These are phyloP conservation scores for Ammodytes marinus DNA, from an alignment of 2,113 vertebrate genomes.

Conservation along the genomic window DNA sequence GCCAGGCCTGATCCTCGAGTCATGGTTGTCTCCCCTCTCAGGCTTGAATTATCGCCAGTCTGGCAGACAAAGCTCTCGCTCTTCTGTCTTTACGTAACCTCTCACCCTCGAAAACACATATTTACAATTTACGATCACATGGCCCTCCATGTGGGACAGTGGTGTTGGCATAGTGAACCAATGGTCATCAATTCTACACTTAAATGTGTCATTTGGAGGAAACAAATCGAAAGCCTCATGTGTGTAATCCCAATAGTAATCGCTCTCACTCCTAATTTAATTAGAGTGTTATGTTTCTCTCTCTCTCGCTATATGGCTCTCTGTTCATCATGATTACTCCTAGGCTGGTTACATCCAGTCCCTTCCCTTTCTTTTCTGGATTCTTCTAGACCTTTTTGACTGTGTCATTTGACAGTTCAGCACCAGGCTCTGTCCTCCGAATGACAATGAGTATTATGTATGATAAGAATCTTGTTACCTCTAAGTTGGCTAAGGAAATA, in stretches of 20 bases:
- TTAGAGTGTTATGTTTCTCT: background rate
- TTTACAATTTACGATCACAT: constrained; percentile 30
- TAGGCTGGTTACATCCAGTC: constrained; percentile 16
- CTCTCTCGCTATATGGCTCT: background rate
- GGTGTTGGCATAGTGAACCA: background rate
- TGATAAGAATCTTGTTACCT: constrained; percentile 30
- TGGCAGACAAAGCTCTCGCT: constrained; percentile 65
- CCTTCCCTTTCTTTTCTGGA: constrained; percentile 31
- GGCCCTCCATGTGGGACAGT: background rate
- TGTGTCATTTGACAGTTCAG: constrained; percentile 10
- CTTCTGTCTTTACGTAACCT: constrained; percentile 76
- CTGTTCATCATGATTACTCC: constrained; percentile 20
- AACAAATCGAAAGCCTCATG: background rate
- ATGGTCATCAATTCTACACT: background rate
- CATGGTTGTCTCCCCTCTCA: constrained; percentile 66
- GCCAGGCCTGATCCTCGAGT: constrained; percentile 46
- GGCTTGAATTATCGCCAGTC: constrained; percentile 58
- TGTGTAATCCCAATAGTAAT: background rate
- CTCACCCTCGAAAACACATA: constrained; percentile 40
- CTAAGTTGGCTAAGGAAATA: constrained; percentile 18
- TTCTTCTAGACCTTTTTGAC: constrained; percentile 49
- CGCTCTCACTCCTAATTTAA: background rate
- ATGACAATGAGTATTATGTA: constrained; percentile 58
- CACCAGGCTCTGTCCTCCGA: constrained; percentile 41
- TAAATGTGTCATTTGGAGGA: background rate